Percentiles rank a stretch among this genome's conserved stretches.
Conservation (phyloP, 2,888 invertebrate genomes). For the Tyria jacobaeae region DNA sequence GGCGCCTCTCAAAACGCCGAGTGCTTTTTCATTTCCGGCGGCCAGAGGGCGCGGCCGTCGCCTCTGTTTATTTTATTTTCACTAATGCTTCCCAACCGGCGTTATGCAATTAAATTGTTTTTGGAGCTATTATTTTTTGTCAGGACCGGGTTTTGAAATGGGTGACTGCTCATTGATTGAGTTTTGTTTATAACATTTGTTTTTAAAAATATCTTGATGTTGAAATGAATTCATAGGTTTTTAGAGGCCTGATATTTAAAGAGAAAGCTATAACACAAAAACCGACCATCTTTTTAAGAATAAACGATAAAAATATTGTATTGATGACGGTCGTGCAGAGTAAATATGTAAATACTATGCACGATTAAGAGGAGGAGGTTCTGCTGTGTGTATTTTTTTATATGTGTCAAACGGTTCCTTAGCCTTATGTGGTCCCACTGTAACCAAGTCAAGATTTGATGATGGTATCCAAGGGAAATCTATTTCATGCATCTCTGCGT, state of each 20-base stretch:
- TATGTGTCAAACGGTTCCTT: too few relatives aligned
- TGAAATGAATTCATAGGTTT: background rate
- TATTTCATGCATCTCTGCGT: too few relatives aligned
- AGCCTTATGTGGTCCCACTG: too few relatives aligned
- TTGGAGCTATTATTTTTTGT: slow-evolving; percentile 45
- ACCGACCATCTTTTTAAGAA: too few relatives aligned
- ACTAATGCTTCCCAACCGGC: slow-evolving; percentile 63
- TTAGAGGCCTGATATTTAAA: background rate
- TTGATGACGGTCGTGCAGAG: too few relatives aligned
- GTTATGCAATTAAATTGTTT: slow-evolving; percentile 70
- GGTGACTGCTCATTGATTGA: slow-evolving; percentile 29
- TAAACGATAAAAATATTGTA: too few relatives aligned
- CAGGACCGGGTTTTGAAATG: slow-evolving; percentile 32
- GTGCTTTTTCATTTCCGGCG: slow-evolving; percentile 75
- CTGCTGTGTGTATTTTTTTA: too few relatives aligned
- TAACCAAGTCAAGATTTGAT: too few relatives aligned
- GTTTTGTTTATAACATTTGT: slow-evolving; percentile 24
- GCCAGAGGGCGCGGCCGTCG: slow-evolving; percentile 61
- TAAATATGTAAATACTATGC: too few relatives aligned
- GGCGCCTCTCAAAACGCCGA: slow-evolving; percentile 56
- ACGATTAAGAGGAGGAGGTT: too few relatives aligned
- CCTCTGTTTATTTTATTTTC: slow-evolving; percentile 65
- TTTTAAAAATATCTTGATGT: slow-evolving; percentile 3
- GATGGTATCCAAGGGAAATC: too few relatives aligned
- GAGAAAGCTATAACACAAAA: too few relatives aligned